Base-by-base conservation (phyloP, 2,113 vertebrate genomes). In the Lophochroa leadbeateri region DNA sequence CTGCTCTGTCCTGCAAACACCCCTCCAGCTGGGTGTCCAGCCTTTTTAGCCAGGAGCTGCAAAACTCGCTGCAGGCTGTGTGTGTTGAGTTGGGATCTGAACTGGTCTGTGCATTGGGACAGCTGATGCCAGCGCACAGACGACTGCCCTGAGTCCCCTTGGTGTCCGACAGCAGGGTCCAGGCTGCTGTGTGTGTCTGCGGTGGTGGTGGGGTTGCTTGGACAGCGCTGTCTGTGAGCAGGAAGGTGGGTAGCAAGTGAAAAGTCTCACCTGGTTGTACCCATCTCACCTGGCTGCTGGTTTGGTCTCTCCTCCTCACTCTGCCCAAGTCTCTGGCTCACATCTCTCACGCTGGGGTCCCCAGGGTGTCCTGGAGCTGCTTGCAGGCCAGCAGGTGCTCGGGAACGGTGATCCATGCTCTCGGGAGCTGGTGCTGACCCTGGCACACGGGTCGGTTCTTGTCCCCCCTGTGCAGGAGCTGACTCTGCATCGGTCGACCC, bases 401-500 rank as follows among this genome's bases (percentile, higher is more conserved):
- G 47, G 94, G 55, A 94, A 80, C 2, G 13, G 49, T 91, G 74
- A 53, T 41, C 43, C 17, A 1, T 4, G 31, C 49, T 90, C 29
- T 20, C 1, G 1, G 86, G 72, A 91, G 71, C 37, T 47, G 7
- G 23, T 24, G 85, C 92, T 96, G 82, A 95, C 52, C 44, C 57
- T 35, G 60, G 90, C 61, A 31, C 93, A 31, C 3, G 39, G 61
- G 80, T 78, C 88, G 39, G 92, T 67, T 94, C 75, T 78, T 96
- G 85, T 97, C 79, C n/a, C 89, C 47, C 63, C 90, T 68, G 82
- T 76, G 76, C 97, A 98, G 98, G 98, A 98, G 98, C 98, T 76
- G 99, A 99, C 81, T 98, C 97, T 61, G 95, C 98, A 9, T 98
- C 98, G 2, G 98, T 97, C 1, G 99, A 99, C 91, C 98, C 98